Evolutionary conservation across 2,113 vertebrate species (phyloP).

Genomic region (Mola mola): DNA sequence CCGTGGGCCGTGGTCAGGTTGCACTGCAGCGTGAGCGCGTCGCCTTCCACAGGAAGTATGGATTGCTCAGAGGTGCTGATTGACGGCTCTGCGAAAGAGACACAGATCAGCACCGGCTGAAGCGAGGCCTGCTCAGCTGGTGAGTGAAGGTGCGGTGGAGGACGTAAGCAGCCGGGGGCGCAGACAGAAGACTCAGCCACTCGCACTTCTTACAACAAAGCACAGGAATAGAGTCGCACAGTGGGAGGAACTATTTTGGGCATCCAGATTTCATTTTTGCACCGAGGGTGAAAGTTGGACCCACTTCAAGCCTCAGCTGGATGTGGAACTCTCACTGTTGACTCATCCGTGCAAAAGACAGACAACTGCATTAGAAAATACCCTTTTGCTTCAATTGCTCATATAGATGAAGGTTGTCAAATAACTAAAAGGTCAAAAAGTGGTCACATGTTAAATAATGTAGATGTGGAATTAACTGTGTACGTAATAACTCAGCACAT

Average conservation of each 20-base stretch:
- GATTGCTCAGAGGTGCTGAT: slow-evolving; percentile 87
- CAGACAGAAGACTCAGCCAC: slow-evolving; percentile 17
- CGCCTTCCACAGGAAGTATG: slow-evolving; percentile 71
- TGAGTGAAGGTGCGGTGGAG: slow-evolving; percentile 8
- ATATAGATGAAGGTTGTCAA: no score
- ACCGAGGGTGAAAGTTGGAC: slow-evolving; percentile 11
- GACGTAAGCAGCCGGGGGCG: slow-evolving; percentile 28
- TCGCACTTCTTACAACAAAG: background rate
- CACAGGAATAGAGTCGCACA: slow-evolving; percentile 13
- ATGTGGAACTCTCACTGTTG: slow-evolving; percentile 12
- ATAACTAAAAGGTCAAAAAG: no score
- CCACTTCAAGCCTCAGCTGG: background rate
- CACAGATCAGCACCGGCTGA: slow-evolving; percentile 33
- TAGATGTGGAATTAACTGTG: no score
- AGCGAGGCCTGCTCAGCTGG: background rate
- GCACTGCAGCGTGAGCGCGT: slow-evolving; percentile 87
- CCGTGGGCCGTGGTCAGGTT: slow-evolving; percentile 88
- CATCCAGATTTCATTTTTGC: background rate
- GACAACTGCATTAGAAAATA: no score
- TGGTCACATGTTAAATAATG: no score
- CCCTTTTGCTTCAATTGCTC: no score
- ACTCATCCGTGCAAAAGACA: background rate
- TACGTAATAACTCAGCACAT: no score
- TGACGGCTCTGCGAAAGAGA: slow-evolving; percentile 88
- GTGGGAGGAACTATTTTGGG: slow-evolving; percentile 38